A percentile compares a stretch with the other conserved stretches of the same genome.
Evolutionary conservation across 1,140 invertebrate genomes (phyloP).

Genomic region (Leucophenga varia): DNA sequence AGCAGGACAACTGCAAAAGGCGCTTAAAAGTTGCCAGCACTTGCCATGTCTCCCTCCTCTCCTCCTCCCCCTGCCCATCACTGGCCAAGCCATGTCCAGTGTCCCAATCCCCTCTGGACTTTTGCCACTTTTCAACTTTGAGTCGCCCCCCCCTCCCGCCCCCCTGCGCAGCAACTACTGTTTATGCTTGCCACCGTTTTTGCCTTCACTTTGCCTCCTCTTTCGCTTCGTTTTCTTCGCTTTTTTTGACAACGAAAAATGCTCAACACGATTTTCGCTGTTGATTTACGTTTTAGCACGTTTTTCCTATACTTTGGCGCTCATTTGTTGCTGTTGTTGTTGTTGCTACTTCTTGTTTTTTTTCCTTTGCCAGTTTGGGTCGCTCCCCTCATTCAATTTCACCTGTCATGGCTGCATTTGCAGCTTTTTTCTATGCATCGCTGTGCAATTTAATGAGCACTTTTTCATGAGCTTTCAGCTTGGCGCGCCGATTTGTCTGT

Average conservation of each 20-base stretch:
- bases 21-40: constrained; percentile 20
- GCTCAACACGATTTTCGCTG: constrained; percentile 49
- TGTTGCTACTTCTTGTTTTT: constrained; percentile 7
- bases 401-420: constrained; percentile 31
- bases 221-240: constrained; percentile 17
- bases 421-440: constrained; percentile 24
- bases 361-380: background rate
- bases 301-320: constrained; percentile 39
- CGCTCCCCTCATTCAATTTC: constrained; percentile 21
- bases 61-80: constrained; percentile 7
- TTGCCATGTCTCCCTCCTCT: constrained; percentile 7
- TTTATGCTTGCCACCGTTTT: constrained; percentile 12
- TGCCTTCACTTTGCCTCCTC: constrained; percentile 13
- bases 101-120: constrained; percentile 23
- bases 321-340: constrained; percentile 5
- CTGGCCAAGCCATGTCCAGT: constrained; percentile 22
- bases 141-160: background rate
- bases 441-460: constrained; percentile 42
- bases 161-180: constrained; percentile 13
- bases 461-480: constrained; percentile 23
- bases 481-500: constrained; percentile 23
- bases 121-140: constrained; percentile 28
- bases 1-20: constrained; percentile 19
- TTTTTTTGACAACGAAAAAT: constrained; percentile 36
- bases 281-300: constrained; percentile 54